A percentile compares a stretch with the other conserved stretches of the same genome.
Evolutionary conservation across 2,113 vertebrate species (phyloP).

Genomic region (Hyaena hyaena): DNA sequence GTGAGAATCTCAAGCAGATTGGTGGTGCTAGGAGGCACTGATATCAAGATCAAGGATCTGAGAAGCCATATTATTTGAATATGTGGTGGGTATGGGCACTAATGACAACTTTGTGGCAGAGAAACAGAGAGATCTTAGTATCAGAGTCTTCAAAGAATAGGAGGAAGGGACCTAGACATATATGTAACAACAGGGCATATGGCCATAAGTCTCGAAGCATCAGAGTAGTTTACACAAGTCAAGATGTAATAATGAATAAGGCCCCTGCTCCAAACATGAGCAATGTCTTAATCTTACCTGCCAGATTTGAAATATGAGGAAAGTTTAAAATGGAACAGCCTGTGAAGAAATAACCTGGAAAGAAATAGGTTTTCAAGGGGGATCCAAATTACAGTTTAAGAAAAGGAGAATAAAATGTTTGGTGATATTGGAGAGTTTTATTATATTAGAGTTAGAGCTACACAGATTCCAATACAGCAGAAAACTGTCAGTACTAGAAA

Average conservation of each 20-base stretch:
- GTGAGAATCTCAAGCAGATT: no score
- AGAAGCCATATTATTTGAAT: background rate
- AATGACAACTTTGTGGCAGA: background rate
- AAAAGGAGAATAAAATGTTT: background rate
- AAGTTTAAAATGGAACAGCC: background rate
- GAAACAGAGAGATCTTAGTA: no score
- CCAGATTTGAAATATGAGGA: background rate
- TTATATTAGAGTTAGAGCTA: background rate
- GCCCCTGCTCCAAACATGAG: background rate
- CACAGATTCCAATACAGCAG: background rate
- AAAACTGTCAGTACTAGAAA: background rate
- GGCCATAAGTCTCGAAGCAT: background rate
- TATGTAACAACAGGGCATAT: background rate
- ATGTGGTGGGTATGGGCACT: accelerated
- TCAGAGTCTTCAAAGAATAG: background rate
- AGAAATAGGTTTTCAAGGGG: background rate
- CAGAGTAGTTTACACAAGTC: background rate
- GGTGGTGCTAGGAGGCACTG: no score
- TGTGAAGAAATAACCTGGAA: background rate
- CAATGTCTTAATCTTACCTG: accelerated
- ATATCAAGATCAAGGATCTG: background rate
- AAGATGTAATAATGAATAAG: background rate
- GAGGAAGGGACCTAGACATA: background rate
- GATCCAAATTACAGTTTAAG: background rate
- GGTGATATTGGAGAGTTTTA: background rate